phyloP scores from a whole-genome alignment of 2,797 vertebrate species.

The Astyanax mexicanus region DNA sequence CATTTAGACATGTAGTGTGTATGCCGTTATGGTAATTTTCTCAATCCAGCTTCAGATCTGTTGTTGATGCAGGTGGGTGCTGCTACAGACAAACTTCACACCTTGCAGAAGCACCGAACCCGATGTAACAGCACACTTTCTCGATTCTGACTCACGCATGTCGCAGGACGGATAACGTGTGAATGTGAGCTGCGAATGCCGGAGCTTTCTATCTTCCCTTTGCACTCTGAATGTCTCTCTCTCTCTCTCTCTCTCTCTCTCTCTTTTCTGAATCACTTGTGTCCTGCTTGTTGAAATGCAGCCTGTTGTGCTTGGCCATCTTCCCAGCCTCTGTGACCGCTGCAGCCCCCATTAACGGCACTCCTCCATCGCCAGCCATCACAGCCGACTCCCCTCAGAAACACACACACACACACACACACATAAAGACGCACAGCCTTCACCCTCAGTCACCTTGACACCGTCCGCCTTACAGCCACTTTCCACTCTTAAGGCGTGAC shows the following conservation, averaged over 20 bases:
- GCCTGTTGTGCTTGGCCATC: constrained; percentile 55
- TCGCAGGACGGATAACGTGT: neutral
- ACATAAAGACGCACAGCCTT: constrained; percentile 19
- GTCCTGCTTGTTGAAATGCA: constrained; percentile 38
- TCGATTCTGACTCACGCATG: neutral
- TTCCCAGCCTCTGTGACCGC: constrained; percentile 46
- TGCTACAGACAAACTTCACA: neutral
- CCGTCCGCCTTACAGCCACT: constrained; percentile 27
- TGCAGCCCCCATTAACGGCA: constrained; percentile 47
- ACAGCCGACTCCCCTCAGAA: constrained; percentile 18
- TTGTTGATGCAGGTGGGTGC: neutral
- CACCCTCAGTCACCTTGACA: constrained; percentile 53
- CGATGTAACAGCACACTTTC: neutral
- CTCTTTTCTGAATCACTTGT: constrained; percentile 13
- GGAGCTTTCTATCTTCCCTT: neutral
- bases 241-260: neutral
- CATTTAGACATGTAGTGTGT: no score
- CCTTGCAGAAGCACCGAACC: neutral
- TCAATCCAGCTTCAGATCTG: neutral
- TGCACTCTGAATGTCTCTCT: neutral
- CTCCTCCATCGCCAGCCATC: constrained; percentile 40
- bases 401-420: constrained; percentile 25
- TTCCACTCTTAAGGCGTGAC: constrained; percentile 21
- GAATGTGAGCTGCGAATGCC: neutral
- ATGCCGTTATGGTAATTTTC: neutral